These are phyloP conservation scores for Fopius arisanus DNA, from an alignment of 1,140 invertebrate genomes.

Conservation along the genomic window DNA sequence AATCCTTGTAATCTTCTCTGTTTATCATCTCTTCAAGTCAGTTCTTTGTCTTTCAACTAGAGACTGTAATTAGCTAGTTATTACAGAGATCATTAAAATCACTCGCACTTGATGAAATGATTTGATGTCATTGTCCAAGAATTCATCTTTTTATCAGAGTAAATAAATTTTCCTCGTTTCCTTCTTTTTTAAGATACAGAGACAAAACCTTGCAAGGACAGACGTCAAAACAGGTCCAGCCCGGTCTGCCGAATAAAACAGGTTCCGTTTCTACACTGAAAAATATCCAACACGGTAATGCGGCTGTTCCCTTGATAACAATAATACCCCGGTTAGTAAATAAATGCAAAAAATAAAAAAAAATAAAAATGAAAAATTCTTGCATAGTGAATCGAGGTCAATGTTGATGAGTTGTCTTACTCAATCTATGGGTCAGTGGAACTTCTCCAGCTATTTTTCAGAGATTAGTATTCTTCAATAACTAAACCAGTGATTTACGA, in stretches of 20 bases:
- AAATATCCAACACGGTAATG: constrained; percentile 13
- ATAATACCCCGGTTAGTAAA: not conserved
- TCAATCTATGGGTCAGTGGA: not conserved
- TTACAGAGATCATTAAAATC: no score
- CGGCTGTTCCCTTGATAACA: not conserved
- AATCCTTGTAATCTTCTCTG: no score
- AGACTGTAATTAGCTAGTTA: no score
- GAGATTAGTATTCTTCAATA: not conserved
- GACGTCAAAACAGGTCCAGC: constrained; percentile 3
- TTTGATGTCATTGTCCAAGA: no score
- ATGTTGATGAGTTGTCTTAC: not conserved
- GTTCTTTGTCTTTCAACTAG: no score
- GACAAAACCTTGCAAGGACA: constrained; percentile 25
- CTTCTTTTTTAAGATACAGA: not conserved
- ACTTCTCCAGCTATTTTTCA: not conserved
- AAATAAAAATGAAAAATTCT: not conserved
- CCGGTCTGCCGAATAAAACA: constrained; percentile 17
- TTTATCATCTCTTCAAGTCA: no score
- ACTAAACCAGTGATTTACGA: not conserved
- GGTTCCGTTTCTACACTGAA: constrained; percentile 22
- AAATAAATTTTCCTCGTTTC: not conserved
- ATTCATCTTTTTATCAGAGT: not conserved
- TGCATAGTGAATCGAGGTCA: not conserved
- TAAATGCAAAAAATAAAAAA: not conserved
- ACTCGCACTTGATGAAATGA: no score